Evolutionary conservation across 1,140 invertebrate species (phyloP).

Genomic region (Melanaphis sacchari): DNA sequence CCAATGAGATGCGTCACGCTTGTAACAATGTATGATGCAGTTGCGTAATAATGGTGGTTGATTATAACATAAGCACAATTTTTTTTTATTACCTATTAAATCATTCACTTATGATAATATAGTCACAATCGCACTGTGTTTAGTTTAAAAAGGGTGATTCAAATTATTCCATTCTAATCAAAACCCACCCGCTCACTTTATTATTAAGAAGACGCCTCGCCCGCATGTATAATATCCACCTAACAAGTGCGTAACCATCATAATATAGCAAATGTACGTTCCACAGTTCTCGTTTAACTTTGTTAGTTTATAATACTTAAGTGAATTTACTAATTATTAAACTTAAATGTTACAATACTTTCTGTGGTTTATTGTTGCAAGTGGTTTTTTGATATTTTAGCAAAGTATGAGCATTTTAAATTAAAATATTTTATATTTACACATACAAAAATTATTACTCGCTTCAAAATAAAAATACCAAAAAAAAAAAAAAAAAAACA

Average conservation of each 20-base stretch:
- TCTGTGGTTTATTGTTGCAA: neutral
- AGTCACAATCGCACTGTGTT: neutral
- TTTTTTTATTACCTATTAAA: slow-evolving; percentile 11
- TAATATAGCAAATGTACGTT: neutral
- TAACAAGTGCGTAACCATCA: neutral
- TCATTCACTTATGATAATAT: neutral
- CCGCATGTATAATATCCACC: neutral
- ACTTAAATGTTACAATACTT: neutral
- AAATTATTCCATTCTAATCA: neutral
- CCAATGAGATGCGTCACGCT: neutral
- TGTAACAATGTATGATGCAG: neutral
- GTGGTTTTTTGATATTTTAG: neutral
- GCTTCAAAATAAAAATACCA: neutral
- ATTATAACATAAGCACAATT: neutral
- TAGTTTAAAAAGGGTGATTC: neutral
- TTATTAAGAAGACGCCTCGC: neutral
- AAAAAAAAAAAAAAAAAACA: neutral
- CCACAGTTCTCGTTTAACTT: neutral
- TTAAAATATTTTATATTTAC: neutral
- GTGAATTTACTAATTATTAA: neutral
- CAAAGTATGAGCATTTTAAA: neutral
- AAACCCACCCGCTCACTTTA: neutral
- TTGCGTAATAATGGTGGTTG: neutral
- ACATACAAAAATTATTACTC: neutral
- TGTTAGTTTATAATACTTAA: neutral